Evolutionary conservation across 2,797 vertebrate genomes (phyloP).

Genomic region (Prunella strophiata): DNA sequence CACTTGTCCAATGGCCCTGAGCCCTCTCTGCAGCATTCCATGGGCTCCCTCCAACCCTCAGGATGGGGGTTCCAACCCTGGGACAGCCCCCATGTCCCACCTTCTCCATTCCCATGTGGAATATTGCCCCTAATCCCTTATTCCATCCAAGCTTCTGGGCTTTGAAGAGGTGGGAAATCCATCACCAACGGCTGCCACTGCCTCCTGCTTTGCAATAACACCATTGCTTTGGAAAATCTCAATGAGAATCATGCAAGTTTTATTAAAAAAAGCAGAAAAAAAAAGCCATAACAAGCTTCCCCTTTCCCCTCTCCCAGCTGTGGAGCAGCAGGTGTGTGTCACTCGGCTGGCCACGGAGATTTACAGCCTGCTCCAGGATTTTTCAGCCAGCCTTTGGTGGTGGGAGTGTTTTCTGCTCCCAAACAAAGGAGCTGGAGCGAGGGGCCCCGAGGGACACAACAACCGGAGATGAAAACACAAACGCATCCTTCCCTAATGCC

Average conservation of each 20-base stretch:
- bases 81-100: neutral
- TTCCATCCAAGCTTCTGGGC: neutral
- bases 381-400: neutral
- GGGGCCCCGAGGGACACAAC: constrained; percentile 23
- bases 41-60: neutral
- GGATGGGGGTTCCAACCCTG: neutral
- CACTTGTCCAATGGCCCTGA: neutral
- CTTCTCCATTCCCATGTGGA: neutral
- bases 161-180: constrained; percentile 45
- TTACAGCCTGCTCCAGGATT: constrained; percentile 67
- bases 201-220: neutral
- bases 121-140: neutral
- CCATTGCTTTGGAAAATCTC: constrained; percentile 8
- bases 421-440: constrained; percentile 17
- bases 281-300: neutral
- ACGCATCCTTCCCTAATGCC: neutral
- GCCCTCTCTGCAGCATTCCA: neutral
- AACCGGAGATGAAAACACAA: constrained; percentile 51
- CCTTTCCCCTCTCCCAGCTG: constrained; percentile 39
- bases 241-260: constrained; percentile 18
- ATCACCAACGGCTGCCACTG: neutral
- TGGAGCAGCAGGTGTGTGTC: constrained; percentile 57
- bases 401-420: constrained; percentile 47
- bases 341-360: constrained; percentile 29
- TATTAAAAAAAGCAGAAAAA: constrained; percentile 19